Conservation (phyloP, 2,797 vertebrate species). For the Kryptolebias ocellatus region DNA sequence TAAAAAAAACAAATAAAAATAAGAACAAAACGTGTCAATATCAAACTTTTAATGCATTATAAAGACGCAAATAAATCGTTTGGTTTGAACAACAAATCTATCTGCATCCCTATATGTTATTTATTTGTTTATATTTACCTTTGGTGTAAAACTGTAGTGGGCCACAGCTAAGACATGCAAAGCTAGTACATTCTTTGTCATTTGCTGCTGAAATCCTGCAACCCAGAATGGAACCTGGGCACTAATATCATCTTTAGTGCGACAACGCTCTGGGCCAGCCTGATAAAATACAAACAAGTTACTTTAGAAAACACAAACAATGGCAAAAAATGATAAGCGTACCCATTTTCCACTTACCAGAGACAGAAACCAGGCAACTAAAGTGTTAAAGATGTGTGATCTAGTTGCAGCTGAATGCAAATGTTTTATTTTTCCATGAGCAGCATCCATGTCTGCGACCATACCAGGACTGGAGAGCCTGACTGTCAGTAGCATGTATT, state of each 20-base stretch:
- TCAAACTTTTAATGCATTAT: too few relatives aligned
- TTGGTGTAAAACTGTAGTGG: not conserved
- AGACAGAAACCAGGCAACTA: constrained; percentile 79
- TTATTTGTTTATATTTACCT: too few relatives aligned
- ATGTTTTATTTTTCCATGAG: constrained; percentile 30
- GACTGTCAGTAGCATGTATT: constrained; percentile 70
- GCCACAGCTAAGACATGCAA: constrained; percentile 63
- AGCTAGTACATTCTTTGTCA: constrained; percentile 74
- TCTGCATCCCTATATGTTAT: too few relatives aligned
- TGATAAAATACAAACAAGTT: too few relatives aligned
- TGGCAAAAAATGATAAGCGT: constrained; percentile 5
- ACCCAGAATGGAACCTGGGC: too few relatives aligned
- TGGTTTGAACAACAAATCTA: too few relatives aligned
- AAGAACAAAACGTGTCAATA: too few relatives aligned
- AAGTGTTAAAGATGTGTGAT: constrained; percentile 70
- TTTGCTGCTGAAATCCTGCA: constrained; percentile 68
- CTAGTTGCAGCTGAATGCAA: constrained; percentile 35
- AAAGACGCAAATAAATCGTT: not conserved
- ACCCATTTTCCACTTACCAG: constrained; percentile 71
- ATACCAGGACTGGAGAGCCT: constrained; percentile 72
- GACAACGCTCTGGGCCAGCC: too few relatives aligned
- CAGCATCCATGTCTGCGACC: constrained; percentile 29
- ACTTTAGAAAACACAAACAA: too few relatives aligned
- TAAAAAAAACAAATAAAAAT: too few relatives aligned
- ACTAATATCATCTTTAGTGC: too few relatives aligned